Conservation (phyloP, 2,797 vertebrate genomes). For the Kryptolebias ocellatus region DNA sequence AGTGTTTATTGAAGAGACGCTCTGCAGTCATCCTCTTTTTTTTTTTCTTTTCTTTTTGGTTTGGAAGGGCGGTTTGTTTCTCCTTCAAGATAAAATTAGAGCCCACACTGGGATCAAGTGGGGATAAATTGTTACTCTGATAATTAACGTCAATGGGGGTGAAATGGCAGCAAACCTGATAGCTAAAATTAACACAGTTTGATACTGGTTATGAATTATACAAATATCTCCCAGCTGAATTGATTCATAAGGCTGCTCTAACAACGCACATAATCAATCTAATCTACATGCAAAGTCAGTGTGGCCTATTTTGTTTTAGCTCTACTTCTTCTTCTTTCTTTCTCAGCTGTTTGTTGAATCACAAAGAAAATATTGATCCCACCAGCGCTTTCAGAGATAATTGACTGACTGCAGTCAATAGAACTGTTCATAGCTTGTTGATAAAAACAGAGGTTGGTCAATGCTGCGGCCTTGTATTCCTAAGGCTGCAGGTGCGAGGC, state of each 20-base stretch:
- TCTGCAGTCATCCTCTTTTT: slow-evolving; percentile 13
- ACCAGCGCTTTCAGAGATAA: slow-evolving; percentile 60
- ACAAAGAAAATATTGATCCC: slow-evolving; percentile 60
- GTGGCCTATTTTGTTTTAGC: slow-evolving; percentile 18
- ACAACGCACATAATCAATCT: slow-evolving; percentile 27
- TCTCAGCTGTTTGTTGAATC: slow-evolving; percentile 34
- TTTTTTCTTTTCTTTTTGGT: too few species aligned
- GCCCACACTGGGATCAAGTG: slow-evolving; percentile 19
- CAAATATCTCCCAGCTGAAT: slow-evolving; percentile 34
- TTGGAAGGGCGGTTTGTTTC: slow-evolving; percentile 22
- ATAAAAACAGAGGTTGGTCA: slow-evolving; percentile 19
- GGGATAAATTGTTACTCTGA: slow-evolving; percentile 34
- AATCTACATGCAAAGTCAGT: slow-evolving; percentile 43
- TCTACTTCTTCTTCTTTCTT: slow-evolving; percentile 14
- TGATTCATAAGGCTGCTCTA: slow-evolving; percentile 26
- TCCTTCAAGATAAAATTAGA: slow-evolving; percentile 24
- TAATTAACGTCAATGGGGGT: slow-evolving; percentile 31
- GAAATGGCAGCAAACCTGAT: slow-evolving; percentile 8
- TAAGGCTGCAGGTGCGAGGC: too few species aligned
- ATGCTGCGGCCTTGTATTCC: too few species aligned
- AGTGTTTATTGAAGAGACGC: slow-evolving; percentile 7
- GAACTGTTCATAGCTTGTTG: slow-evolving; percentile 63
- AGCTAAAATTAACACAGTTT: slow-evolving; percentile 25
- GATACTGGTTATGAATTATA: slow-evolving; percentile 5
- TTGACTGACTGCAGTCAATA: slow-evolving; percentile 64